Evolutionary conservation across 2,113 vertebrate genomes (phyloP), one percentile per base, ranked within the genome.

Genomic region (Macaca nemestrina): DNA sequence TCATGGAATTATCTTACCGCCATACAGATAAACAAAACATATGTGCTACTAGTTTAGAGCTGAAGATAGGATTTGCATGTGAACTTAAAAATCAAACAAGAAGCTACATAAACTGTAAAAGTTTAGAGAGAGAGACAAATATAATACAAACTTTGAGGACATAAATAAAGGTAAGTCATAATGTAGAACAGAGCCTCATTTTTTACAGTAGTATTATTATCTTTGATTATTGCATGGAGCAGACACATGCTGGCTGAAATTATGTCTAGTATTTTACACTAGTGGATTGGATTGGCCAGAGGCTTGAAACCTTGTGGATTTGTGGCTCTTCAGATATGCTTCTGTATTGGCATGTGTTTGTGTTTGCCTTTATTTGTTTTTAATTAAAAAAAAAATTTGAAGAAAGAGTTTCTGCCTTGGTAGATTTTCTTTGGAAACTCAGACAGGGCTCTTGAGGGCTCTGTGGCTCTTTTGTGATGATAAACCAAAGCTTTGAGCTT

Each of bases 281-380:
- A 90, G 90, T 4, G 40, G 93, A 93, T 95, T 97, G 88, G 88
- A 97, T 90, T 93, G 96, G 96, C 97, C 97, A 97, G 97, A 83
- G 93, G 94, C 94, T 97, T 96, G 97, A 95, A 97, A 97, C 97
- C 93, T 98, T 98, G 96, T 96, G 97, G 96, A 97, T 98, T 97
- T 98, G 97, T 98, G 98, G 97, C 96, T 98, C 91, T 97, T 97
- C 93, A 98, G 96, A 97, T 98, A 95, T 97, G 92, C 97, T 98
- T 98, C 97, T 98, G 96, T 97, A 96, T 96, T 97, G 95, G 97
- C 98, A 98, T 98, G 98, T 97, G 96, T 97, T 98, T 97, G 92
- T 98, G 97, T 98, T 97, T 98, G 95, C 96, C 82, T 98, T 97
- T 97, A 97, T 97, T 98, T 98, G 96, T 96, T 98, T 98, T 98